Percentiles rank a stretch among this genome's conserved stretches.
Conservation (phyloP, 2,113 vertebrate genomes). For the Pygoscelis antarcticus region DNA sequence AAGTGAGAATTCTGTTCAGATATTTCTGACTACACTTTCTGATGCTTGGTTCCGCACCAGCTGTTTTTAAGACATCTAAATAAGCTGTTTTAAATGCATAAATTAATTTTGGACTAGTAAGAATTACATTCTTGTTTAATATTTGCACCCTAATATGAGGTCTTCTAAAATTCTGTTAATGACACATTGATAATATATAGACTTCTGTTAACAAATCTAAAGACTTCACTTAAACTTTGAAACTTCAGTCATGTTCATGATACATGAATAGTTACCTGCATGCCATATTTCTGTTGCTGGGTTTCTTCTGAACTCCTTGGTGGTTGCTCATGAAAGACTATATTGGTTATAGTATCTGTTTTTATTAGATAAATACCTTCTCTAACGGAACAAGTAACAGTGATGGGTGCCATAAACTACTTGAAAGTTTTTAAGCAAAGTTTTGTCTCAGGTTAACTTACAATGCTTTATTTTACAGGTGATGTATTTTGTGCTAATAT, state of each 20-base stretch:
- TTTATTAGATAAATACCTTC: not conserved
- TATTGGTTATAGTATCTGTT: not conserved
- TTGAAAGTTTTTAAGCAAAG: not conserved
- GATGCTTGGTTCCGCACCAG: not conserved
- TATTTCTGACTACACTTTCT: not conserved
- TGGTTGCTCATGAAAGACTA: not conserved
- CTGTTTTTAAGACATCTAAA: not conserved
- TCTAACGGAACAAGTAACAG: not conserved
- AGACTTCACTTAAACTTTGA: not conserved
- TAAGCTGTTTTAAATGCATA: not conserved
- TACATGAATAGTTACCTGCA: not conserved
- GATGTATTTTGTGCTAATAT: not conserved
- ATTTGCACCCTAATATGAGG: not conserved
- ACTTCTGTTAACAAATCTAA: not conserved
- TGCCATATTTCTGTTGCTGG: not conserved
- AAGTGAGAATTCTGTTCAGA: conserved; percentile 56
- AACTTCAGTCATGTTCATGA: not conserved
- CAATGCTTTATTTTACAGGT: not conserved
- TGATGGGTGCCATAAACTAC: not conserved
- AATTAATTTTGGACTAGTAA: not conserved
- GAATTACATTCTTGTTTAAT: not conserved
- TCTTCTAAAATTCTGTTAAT: not conserved
- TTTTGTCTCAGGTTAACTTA: not conserved
- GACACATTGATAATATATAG: not conserved
- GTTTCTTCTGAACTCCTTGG: not conserved